phyloP scores from a whole-genome alignment of 2,113 vertebrate genomes.

The Phalacrocorax aristotelis region DNA sequence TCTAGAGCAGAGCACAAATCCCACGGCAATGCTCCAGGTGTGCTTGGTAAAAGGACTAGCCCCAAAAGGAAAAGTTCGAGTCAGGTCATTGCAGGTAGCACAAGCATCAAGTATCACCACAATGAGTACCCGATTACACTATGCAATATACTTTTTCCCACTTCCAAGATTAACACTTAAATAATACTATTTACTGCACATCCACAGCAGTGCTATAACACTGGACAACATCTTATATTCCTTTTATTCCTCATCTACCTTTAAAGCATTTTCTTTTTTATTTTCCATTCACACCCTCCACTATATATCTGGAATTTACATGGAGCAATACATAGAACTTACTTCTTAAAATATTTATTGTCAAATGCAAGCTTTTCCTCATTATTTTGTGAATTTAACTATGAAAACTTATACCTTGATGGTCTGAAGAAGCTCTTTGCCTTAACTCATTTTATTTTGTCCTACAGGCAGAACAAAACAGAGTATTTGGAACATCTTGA shows the following conservation, averaged over 20 bases:
- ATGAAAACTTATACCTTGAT: neutral
- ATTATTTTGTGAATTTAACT: neutral
- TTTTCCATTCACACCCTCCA: neutral
- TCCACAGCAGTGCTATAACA: neutral
- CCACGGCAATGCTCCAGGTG: neutral
- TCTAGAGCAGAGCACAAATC: neutral
- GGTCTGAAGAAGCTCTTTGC: neutral
- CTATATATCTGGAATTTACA: neutral
- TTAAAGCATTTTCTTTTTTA: neutral
- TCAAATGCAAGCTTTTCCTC: neutral
- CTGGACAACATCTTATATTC: neutral
- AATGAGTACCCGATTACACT: accelerated
- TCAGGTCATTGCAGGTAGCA: neutral
- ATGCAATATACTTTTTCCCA: neutral
- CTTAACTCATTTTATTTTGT: neutral
- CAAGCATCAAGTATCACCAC: neutral
- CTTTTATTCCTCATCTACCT: neutral
- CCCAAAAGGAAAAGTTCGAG: neutral
- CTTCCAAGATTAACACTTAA: neutral
- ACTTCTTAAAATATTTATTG: neutral
- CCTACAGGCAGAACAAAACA: neutral
- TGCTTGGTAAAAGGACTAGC: neutral
- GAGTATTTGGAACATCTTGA: neutral
- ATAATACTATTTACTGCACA: neutral
- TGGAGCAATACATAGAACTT: neutral